phyloP scores from a whole-genome alignment of 2,888 invertebrate genomes.

The Tenthredo notha region DNA sequence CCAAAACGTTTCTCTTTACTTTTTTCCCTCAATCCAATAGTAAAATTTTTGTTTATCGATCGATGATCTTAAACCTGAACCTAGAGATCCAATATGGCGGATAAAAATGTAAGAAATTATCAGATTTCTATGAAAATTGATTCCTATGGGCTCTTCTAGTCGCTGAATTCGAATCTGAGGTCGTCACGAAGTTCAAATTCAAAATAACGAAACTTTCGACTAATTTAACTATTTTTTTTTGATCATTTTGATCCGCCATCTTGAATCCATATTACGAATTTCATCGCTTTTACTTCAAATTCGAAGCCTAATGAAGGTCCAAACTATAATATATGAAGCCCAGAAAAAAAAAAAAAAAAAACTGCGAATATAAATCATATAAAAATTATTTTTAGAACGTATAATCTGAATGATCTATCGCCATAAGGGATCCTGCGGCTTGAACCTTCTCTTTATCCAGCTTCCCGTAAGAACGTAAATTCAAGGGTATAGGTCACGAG shows the following conservation, averaged over 20 bases:
- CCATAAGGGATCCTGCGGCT: constrained; percentile 1
- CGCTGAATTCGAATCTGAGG: neutral
- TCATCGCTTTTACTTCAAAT: neutral
- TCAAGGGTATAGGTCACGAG: constrained; percentile 62
- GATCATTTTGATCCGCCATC: neutral
- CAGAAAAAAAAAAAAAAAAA: neutral
- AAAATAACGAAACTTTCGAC: neutral
- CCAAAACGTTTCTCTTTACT: neutral
- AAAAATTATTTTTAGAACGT: neutral
- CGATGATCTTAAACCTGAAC: neutral
- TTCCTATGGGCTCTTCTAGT: neutral
- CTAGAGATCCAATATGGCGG: neutral
- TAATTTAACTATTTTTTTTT: neutral
- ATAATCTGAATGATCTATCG: neutral
- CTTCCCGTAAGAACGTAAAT: constrained; percentile 57
- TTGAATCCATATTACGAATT: neutral
- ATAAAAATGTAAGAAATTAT: neutral
- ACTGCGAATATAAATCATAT: neutral
- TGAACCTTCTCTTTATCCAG: neutral
- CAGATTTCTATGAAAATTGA: neutral
- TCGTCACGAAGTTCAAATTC: neutral
- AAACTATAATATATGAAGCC: neutral
- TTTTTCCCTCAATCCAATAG: neutral
- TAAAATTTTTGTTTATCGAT: neutral
- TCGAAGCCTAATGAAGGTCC: neutral